Percentiles rank a stretch among this genome's conserved stretches.
Evolutionary conservation across 2,797 vertebrate genomes (phyloP).

Genomic region (Ptychobarbus kaznakovi): DNA sequence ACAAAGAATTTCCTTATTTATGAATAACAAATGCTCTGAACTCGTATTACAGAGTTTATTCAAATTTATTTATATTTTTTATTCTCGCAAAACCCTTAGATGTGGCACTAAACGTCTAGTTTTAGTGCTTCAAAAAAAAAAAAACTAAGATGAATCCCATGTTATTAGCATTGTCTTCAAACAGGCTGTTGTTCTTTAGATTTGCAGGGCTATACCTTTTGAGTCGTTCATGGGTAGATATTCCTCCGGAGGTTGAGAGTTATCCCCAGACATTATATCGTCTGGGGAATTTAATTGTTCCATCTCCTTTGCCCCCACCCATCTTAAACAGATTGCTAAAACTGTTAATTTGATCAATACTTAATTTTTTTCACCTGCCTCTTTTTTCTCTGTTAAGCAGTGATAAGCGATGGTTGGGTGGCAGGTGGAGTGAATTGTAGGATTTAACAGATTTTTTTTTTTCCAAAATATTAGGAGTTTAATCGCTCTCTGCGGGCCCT

Average conservation of each 20-base stretch:
- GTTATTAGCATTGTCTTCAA: background rate
- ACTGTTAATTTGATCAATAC: slow-evolving; percentile 99
- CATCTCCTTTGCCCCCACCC: slow-evolving; percentile 77
- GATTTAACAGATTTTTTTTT: slow-evolving; percentile 86
- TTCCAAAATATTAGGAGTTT: too few relatives aligned
- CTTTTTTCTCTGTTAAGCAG: slow-evolving; percentile 91
- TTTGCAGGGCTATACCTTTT: slow-evolving; percentile 10
- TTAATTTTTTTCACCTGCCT: slow-evolving; percentile 94
- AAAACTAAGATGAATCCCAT: too few relatives aligned
- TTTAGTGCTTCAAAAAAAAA: too few relatives aligned
- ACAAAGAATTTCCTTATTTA: too few relatives aligned
- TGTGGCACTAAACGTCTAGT: too few relatives aligned
- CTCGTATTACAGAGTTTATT: too few relatives aligned
- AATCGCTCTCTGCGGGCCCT: slow-evolving; percentile 83
- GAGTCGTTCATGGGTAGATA: background rate
- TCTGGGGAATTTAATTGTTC: slow-evolving; percentile 92
- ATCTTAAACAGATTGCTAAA: slow-evolving; percentile 91
- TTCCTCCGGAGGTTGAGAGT: slow-evolving; percentile 79
- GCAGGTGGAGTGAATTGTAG: slow-evolving; percentile 87
- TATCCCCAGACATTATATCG: slow-evolving; percentile 83
- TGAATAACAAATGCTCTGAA: too few relatives aligned
- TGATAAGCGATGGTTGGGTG: slow-evolving; percentile 91
- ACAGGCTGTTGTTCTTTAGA: background rate
- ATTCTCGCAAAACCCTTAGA: too few relatives aligned
- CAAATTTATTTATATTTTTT: too few relatives aligned